Evolutionary conservation across 2,113 vertebrate genomes (phyloP), one percentile per base, ranked within the genome.

Genomic region (Tenrec ecaudatus): DNA sequence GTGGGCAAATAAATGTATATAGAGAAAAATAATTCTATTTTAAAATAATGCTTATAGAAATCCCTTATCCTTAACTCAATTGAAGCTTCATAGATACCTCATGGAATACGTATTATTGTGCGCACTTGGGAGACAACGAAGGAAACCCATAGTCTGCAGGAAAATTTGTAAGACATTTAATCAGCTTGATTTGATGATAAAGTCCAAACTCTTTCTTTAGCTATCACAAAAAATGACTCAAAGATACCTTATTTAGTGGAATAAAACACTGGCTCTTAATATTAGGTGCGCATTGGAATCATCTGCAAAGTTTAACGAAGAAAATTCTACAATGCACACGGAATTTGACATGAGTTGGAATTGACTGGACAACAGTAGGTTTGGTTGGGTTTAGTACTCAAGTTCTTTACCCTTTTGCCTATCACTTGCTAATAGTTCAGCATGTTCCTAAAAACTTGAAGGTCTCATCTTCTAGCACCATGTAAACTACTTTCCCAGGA

Each of bases 101-200:
- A 86, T n/a, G 29, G 33, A 3, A 9, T 53, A 79, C 68, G 1
- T 33, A 31, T 68, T 20, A 86, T 88, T 16, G 1, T 12, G 47
- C 17, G 81, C 75, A 38, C 82, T 81, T 90, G 38, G 88, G 83
- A 84, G 36, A 36, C 53, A 71, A 71, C 47, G 43, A 69, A 80
- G 64, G 57, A 43, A 81, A 31, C 20, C 71, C 33, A 20, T 57
- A 81, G 29, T 2, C 36, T 81, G 84, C 81, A 69, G 15, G 14
- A 43, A 79, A 64, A 92, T 87, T 10, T 7, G 31, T 92, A 68
- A 57, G 14, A 81, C 27, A 27, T 31, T 27, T 71, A 71, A 90
- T 90, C n/a, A 86, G 33, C 86, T 82, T 86, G 38, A 64, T 81
- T n/a, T 81, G 20, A 71, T 71, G 77, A 38, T 90, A 71, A 95